Percentiles rank a stretch among this genome's conserved stretches.
Conservation (phyloP, 2,113 vertebrate genomes). For the Chionodraco myersi region DNA sequence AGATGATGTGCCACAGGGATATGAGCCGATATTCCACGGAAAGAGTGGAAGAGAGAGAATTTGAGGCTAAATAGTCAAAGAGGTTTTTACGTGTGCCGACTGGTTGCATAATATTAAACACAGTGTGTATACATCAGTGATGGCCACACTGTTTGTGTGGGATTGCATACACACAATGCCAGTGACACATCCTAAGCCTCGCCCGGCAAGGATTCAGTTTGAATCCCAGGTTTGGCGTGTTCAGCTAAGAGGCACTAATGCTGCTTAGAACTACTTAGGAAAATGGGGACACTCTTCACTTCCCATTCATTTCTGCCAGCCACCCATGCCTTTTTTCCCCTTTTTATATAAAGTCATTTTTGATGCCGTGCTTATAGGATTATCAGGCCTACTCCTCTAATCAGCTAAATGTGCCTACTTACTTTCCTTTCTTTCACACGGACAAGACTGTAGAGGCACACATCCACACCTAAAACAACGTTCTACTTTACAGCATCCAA, state of each 20-base stretch:
- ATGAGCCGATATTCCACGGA: constrained; percentile 23
- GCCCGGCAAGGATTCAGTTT: constrained; percentile 64
- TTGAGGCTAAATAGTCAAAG: constrained; percentile 39
- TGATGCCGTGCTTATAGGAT: constrained; percentile 56
- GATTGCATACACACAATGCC: constrained; percentile 18
- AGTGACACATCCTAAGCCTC: constrained; percentile 74
- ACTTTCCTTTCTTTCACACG: constrained; percentile 15
- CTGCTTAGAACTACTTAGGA: constrained; percentile 78
- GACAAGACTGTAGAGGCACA: constrained; percentile 13
- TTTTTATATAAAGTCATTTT: constrained; percentile 54
- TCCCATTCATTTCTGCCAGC: constrained; percentile 52
- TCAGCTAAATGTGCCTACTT: constrained; percentile 54
- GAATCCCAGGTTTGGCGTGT: constrained; percentile 76
- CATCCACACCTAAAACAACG: constrained; percentile 16
- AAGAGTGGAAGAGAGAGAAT: constrained; percentile 18
- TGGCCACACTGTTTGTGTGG: constrained; percentile 28
- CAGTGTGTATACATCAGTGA: constrained; percentile 38
- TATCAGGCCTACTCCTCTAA: constrained; percentile 56
- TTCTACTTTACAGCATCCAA: constrained; percentile 39
- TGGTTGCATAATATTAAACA: constrained; percentile 60
- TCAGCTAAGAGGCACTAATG: constrained; percentile 79
- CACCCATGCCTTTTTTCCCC: constrained; percentile 48
- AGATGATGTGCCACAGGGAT: constrained; percentile 44
- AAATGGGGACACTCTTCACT: constrained; percentile 69
- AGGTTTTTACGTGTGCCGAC: constrained; percentile 40